These are phyloP conservation scores for Coenonympha glycerion DNA, from an alignment of 2,888 invertebrate genomes.

Conservation along the genomic window DNA sequence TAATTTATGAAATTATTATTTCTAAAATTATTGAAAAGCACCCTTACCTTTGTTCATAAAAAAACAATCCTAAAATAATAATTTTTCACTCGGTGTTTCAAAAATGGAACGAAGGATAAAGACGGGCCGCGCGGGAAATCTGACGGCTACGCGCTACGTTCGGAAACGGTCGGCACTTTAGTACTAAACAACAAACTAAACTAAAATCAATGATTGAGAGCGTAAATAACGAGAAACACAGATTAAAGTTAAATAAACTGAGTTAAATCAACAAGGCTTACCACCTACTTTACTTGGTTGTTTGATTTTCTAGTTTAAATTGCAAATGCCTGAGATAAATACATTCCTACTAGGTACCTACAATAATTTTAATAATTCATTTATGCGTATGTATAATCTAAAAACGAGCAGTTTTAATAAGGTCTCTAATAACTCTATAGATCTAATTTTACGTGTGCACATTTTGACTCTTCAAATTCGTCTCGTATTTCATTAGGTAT, in stretches of 20 bases:
- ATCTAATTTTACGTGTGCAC: no score
- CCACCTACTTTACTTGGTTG: background rate
- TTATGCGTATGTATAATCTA: no score
- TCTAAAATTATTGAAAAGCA: no score
- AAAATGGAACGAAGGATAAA: conserved; percentile 1
- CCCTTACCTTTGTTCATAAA: conserved; percentile 1
- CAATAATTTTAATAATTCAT: no score
- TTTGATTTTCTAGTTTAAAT: no score
- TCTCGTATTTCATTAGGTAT: no score
- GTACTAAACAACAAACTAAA: conserved; percentile 3
- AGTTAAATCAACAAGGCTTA: background rate
- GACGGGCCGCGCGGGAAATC: conserved; percentile 13
- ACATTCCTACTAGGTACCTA: no score
- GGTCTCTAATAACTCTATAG: no score
- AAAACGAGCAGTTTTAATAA: no score
- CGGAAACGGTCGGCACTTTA: background rate
- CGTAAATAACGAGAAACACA: background rate
- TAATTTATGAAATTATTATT: no score
- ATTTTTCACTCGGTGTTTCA: background rate
- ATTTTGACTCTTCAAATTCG: no score
- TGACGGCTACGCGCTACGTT: conserved; percentile 4
- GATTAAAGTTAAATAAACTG: background rate
- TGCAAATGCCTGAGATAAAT: no score
- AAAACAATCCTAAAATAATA: background rate
- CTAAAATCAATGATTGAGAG: background rate